These are phyloP conservation scores for Lochmaea capreae DNA, from an alignment of 2,888 invertebrate species.

Conservation along the genomic window DNA sequence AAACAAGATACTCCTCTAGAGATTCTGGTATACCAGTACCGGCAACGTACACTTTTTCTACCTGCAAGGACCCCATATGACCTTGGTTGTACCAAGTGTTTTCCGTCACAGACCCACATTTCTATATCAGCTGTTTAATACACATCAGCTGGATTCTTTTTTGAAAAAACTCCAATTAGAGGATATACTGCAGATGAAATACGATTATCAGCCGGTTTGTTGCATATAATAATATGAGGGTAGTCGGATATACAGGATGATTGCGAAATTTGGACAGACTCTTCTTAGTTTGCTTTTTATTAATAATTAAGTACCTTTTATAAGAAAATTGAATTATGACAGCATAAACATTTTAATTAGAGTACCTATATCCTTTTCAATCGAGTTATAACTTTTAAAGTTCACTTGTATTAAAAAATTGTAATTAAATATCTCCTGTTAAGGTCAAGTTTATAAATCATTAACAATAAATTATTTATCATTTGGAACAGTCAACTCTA, in stretches of 20 bases:
- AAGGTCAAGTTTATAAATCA: no score
- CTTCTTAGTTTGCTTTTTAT: neutral
- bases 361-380: no score
- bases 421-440: no score
- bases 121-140: constrained; percentile 40
- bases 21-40: constrained; percentile 25
- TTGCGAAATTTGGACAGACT: constrained; percentile 6
- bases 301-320: no score
- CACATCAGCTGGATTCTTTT: constrained; percentile 36
- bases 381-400: no score
- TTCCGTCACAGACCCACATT: constrained; percentile 39
- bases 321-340: no score
- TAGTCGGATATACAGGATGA: constrained; percentile 22
- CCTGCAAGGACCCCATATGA: constrained; percentile 38
- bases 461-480: no score
- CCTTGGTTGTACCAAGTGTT: constrained; percentile 38
- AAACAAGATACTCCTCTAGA: constrained; percentile 33
- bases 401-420: no score
- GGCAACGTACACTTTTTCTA: constrained; percentile 24
- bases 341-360: no score
- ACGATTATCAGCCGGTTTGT: constrained; percentile 35
- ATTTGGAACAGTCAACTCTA: no score
- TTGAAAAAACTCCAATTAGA: constrained; percentile 36
- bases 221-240: constrained; percentile 30
- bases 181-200: constrained; percentile 33